phyloP scores from a whole-genome alignment of 2,888 invertebrate genomes.

The Idaea biselata region DNA sequence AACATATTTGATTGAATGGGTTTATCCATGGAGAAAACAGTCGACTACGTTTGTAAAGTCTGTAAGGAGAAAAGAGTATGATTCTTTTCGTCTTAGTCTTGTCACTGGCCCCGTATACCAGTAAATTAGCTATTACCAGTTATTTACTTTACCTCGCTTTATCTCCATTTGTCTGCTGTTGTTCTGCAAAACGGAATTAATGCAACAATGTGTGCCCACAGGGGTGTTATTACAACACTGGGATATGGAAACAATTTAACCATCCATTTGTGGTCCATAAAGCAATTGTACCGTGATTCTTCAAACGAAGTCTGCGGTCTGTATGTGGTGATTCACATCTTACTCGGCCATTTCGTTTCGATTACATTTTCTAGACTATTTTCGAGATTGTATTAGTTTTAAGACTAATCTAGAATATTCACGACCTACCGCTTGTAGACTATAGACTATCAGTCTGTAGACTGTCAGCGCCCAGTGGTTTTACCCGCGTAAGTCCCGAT shows the following conservation, averaged over 20 bases:
- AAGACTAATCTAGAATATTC: not conserved
- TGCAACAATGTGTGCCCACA: conserved; percentile 48
- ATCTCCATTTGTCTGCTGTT: not conserved
- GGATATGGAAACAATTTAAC: conserved; percentile 64
- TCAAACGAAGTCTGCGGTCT: conserved; percentile 50
- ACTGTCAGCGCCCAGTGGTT: too few species aligned
- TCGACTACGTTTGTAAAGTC: too few species aligned
- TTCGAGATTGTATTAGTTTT: not conserved
- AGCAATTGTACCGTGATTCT: conserved; percentile 59
- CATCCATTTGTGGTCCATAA: conserved; percentile 58
- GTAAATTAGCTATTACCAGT: too few species aligned
- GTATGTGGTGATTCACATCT: conserved; percentile 4
- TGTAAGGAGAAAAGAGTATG: too few species aligned
- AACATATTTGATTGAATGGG: too few species aligned
- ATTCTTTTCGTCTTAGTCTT: too few species aligned
- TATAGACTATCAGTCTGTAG: not conserved
- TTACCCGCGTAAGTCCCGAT: too few species aligned
- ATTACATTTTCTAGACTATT: not conserved
- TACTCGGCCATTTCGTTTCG: not conserved
- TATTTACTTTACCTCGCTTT: too few species aligned
- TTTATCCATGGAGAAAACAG: too few species aligned
- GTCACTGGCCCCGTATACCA: too few species aligned
- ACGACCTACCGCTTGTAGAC: not conserved
- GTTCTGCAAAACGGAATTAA: conserved; percentile 30
- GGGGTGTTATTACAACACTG: conserved; percentile 10